Conservation (phyloP, 2,113 vertebrate species). For the Hepsetus odoe region DNA sequence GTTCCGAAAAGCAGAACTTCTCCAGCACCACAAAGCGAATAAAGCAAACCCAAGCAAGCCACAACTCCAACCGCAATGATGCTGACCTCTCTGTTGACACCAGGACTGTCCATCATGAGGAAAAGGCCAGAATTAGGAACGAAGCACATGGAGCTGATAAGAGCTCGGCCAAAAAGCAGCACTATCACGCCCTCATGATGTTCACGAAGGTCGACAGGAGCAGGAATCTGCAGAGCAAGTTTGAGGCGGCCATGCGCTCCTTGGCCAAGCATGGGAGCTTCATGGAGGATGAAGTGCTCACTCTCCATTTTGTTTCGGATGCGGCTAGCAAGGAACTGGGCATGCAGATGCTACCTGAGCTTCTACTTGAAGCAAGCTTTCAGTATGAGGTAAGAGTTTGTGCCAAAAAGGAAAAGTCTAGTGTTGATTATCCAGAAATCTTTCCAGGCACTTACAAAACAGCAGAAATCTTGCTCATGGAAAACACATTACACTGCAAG, state of each 20-base stretch:
- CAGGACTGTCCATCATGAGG: conserved; percentile 36
- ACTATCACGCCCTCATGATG: conserved; percentile 88
- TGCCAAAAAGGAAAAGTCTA: not conserved
- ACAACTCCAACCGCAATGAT: conserved; percentile 74
- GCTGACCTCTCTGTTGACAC: conserved; percentile 71
- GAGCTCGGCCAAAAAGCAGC: conserved; percentile 17
- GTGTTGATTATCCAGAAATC: not conserved
- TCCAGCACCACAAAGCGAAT: conserved; percentile 90
- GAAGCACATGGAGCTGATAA: conserved; percentile 18
- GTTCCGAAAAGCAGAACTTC: conserved; percentile 87
- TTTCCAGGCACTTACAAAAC: no score
- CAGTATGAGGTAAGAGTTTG: conserved; percentile 82
- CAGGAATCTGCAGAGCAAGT: conserved; percentile 80
- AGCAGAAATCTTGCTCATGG: no score
- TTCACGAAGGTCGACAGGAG: conserved; percentile 89
- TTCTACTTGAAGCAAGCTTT: conserved; percentile 81
- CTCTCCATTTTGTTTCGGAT: conserved; percentile 81
- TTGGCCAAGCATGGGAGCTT: conserved; percentile 74
- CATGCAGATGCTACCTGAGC: conserved; percentile 78
- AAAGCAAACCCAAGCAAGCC: conserved; percentile 77
- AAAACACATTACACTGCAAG: no score
- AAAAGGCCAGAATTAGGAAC: not conserved
- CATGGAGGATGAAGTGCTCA: conserved; percentile 71
- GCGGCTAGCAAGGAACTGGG: conserved; percentile 81
- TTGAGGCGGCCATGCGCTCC: conserved; percentile 77